A percentile compares a stretch with the other conserved stretches of the same genome.
phyloP scores from a whole-genome alignment of 2,797 vertebrate species.

The Myripristis murdjan region DNA sequence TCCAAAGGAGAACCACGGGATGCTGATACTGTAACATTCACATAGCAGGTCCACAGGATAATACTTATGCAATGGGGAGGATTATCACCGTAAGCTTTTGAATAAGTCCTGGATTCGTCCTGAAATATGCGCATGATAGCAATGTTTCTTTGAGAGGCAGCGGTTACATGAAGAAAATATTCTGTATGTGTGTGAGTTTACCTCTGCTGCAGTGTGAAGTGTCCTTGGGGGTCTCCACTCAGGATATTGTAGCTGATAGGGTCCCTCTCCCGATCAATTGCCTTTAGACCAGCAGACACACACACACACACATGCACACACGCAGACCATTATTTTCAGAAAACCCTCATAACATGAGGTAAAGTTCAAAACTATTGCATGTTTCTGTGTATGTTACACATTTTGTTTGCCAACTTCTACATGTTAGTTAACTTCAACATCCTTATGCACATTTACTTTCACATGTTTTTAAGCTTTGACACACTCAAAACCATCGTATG shows the following conservation, averaged over 20 bases:
- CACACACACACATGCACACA: neutral
- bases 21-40: neutral
- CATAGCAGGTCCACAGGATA: neutral
- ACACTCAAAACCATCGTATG: no score
- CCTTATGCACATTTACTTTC: no score
- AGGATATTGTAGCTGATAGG: conserved; percentile 92
- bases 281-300: conserved; percentile 86
- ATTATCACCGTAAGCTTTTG: neutral
- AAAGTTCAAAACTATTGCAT: no score
- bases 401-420: no score
- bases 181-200: conserved; percentile 78
- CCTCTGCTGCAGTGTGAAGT: conserved; percentile 93
- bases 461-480: no score
- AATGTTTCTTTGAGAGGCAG: conserved; percentile 25
- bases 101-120: conserved; percentile 1
- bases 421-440: no score
- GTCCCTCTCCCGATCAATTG: conserved; percentile 94
- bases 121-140: neutral
- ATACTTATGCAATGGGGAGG: neutral
- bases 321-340: conserved; percentile 1
- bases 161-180: neutral
- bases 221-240: conserved; percentile 90
- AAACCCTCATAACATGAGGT: no score
- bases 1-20: neutral
- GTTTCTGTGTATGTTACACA: no score